Conservation (phyloP, 2,113 vertebrate species). For the Tor tambroides region DNA sequence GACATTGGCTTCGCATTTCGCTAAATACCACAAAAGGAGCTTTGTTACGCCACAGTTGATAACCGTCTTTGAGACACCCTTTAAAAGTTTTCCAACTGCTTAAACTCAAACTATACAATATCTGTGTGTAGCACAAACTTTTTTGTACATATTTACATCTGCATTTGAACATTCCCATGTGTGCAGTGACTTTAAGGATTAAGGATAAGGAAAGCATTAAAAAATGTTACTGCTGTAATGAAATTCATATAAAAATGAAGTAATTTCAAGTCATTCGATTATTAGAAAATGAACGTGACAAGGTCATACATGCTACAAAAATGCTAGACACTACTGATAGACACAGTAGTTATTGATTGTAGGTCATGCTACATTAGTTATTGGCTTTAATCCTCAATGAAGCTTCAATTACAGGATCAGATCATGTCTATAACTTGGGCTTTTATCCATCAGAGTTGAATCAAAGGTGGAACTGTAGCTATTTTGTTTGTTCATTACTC, state of each 20-base stretch:
- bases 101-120: background rate
- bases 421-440: background rate
- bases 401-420: background rate
- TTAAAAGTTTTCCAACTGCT: background rate
- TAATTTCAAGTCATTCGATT: background rate
- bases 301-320: background rate
- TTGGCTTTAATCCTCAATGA: background rate
- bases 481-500: conserved; percentile 17
- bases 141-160: no score
- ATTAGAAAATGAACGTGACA: background rate
- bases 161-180: no score
- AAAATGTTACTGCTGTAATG: background rate
- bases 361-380: background rate
- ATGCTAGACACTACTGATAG: background rate
- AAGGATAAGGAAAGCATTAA: background rate
- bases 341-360: background rate
- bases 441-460: background rate
- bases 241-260: background rate
- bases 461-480: conserved; percentile 8
- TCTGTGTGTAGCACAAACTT: background rate
- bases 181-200: background rate
- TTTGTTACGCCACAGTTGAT: background rate
- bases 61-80: background rate
- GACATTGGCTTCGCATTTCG: background rate
- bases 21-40: background rate